A percentile compares a stretch with the other conserved stretches of the same genome.
phyloP scores from a whole-genome alignment of 37 sponge, comb jelly and placozoan genomes.

The Lycopodina hypogea region DNA sequence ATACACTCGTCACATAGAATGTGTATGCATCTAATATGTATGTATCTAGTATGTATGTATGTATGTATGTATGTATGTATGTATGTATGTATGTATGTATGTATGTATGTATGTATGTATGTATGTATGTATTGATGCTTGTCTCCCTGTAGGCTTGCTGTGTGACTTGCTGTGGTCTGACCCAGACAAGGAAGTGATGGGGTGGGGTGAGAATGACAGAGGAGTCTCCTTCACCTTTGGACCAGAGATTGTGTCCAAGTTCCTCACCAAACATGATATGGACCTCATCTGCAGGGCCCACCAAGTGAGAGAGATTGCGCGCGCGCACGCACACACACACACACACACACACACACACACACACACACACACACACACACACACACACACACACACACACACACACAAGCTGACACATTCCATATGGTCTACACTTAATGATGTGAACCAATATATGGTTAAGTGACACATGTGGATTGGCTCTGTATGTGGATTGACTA shows the following conservation, averaged over 20 bases:
- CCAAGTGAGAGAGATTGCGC: constrained; percentile 77
- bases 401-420: too few species aligned
- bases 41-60: too few species aligned
- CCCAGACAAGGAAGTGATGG: constrained; percentile 94
- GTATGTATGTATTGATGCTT: too few species aligned
- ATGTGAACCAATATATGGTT: too few species aligned
- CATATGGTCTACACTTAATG: too few species aligned
- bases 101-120: too few species aligned
- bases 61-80: too few species aligned
- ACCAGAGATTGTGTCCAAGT: constrained; percentile 96
- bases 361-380: constrained; percentile 40
- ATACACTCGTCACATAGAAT: too few species aligned
- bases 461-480: too few species aligned
- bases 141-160: constrained; percentile 53
- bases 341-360: constrained; percentile 34
- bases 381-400: constrained; percentile 35
- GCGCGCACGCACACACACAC: constrained; percentile 24
- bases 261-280: constrained; percentile 92
- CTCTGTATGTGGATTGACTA: too few species aligned
- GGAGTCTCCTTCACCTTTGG: constrained; percentile 99
- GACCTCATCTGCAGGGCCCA: constrained; percentile 98
- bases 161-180: constrained; percentile 99
- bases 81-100: too few species aligned
- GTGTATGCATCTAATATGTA: too few species aligned
- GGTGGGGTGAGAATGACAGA: constrained; percentile 98